Percentiles rank a stretch among this genome's conserved stretches.
These are phyloP conservation scores for Elysia crispata DNA, from an alignment of 2,888 invertebrate species.

Conservation along the genomic window DNA sequence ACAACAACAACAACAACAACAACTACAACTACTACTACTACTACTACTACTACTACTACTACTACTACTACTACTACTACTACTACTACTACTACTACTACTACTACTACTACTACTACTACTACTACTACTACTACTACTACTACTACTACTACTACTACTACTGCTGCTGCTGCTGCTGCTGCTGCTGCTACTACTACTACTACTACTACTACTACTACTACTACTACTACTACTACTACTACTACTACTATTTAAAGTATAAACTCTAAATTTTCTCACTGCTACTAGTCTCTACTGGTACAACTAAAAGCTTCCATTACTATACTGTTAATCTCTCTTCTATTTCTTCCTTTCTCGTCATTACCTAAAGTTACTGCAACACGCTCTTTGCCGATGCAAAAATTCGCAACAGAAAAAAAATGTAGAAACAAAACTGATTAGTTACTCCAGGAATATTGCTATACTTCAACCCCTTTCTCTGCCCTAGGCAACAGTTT, in stretches of 20 bases:
- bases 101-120: slow-evolving; percentile 11
- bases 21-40: background rate
- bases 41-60: slow-evolving; percentile 23
- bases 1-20: background rate
- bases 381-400: too few relatives aligned
- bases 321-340: too few relatives aligned
- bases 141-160: slow-evolving; percentile 23
- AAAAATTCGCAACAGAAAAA: too few relatives aligned
- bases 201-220: slow-evolving; percentile 38
- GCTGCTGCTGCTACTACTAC: slow-evolving; percentile 39
- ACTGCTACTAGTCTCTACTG: too few relatives aligned
- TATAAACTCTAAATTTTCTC: too few relatives aligned
- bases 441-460: too few relatives aligned
- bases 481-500: too few relatives aligned
- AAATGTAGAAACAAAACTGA: too few relatives aligned
- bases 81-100: slow-evolving; percentile 36
- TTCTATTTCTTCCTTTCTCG: too few relatives aligned
- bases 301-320: too few relatives aligned
- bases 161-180: slow-evolving; percentile 27
- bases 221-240: slow-evolving; percentile 40
- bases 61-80: slow-evolving; percentile 37
- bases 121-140: slow-evolving; percentile 16
- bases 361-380: too few relatives aligned
- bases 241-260: slow-evolving; percentile 21
- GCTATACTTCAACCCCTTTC: too few relatives aligned